Evolutionary conservation across 1,140 invertebrate species (phyloP).

Genomic region (Caenorhabditis remanei): DNA sequence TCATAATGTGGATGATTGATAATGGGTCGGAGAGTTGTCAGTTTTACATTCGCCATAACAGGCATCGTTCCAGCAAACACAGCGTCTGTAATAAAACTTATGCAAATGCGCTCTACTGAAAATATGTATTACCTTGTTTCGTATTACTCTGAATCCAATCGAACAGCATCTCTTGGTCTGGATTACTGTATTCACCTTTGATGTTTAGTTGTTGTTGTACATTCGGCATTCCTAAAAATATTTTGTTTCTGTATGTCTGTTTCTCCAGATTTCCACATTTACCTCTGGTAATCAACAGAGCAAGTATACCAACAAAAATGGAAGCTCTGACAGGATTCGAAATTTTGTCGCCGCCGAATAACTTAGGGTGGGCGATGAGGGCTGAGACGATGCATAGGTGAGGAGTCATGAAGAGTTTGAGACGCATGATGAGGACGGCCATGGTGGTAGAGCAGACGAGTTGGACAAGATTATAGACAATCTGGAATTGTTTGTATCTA

Average conservation of each 20-base stretch:
- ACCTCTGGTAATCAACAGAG: background rate
- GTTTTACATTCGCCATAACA: conserved; percentile 85
- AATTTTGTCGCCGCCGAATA: conserved; percentile 68
- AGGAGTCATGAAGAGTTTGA: conserved; percentile 88
- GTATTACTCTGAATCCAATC: conserved; percentile 84
- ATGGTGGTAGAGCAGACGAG: conserved; percentile 83
- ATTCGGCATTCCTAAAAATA: conserved; percentile 72
- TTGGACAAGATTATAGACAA: conserved; percentile 85
- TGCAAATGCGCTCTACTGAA: background rate
- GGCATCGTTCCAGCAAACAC: conserved; percentile 90
- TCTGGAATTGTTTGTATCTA: no score
- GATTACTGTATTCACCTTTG: conserved; percentile 83
- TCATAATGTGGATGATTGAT: conserved; percentile 90
- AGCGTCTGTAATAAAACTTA: conserved; percentile 79
- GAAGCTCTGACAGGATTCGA: background rate
- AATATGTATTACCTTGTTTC: conserved; percentile 72
- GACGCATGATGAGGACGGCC: conserved; percentile 86
- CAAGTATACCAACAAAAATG: background rate
- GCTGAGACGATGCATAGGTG: conserved; percentile 85
- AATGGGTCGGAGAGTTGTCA: conserved; percentile 85
- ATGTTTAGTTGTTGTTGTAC: conserved; percentile 75
- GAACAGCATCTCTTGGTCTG: conserved; percentile 84
- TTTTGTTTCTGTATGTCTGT: no score
- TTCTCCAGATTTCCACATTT: no score
- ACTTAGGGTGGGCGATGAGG: conserved; percentile 81